A percentile compares a stretch with the other conserved stretches of the same genome.
Evolutionary conservation across 1,140 invertebrate genomes (phyloP).

Genomic region (Asobara japonica): DNA sequence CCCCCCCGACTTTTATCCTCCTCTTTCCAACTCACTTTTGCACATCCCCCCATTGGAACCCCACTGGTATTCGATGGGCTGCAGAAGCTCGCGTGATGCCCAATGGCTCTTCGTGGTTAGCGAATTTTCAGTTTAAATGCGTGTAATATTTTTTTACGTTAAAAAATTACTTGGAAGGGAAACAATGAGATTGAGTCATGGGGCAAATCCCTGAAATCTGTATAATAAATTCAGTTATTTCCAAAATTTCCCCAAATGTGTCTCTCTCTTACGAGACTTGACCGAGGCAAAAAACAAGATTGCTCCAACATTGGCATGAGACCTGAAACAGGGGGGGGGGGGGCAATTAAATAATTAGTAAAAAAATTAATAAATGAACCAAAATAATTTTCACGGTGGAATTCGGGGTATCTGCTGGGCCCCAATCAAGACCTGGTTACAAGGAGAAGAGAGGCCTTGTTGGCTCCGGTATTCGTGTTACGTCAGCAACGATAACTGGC

Average conservation of each 20-base stretch:
- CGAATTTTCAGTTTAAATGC: slow-evolving; percentile 29
- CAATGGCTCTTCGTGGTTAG: slow-evolving; percentile 23
- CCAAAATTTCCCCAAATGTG: not conserved
- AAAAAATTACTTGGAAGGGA: not conserved
- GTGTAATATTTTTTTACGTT: slow-evolving; percentile 16
- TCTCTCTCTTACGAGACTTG: not conserved
- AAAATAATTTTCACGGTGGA: slow-evolving; percentile 24
- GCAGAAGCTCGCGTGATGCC: slow-evolving; percentile 29
- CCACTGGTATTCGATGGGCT: slow-evolving; percentile 19
- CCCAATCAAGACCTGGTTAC: not conserved
- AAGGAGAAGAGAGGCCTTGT: slow-evolving; percentile 17
- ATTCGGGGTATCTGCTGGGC: slow-evolving; percentile 15
- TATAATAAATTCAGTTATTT: not conserved
- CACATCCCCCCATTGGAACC: not conserved
- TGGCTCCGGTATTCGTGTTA: slow-evolving; percentile 37
- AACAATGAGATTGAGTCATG: not conserved
- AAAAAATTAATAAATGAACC: not conserved
- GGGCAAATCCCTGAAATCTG: not conserved
- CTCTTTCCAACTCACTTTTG: not conserved
- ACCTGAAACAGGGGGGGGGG: not conserved
- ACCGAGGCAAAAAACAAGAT: not conserved
- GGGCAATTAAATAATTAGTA: slow-evolving; percentile 9
- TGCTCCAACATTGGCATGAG: not conserved
- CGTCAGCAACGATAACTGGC: slow-evolving; percentile 40
- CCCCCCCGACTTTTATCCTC: no score